Base-by-base conservation (phyloP, 2,888 invertebrate species). In the Pollenia griseotomentosa region DNA sequence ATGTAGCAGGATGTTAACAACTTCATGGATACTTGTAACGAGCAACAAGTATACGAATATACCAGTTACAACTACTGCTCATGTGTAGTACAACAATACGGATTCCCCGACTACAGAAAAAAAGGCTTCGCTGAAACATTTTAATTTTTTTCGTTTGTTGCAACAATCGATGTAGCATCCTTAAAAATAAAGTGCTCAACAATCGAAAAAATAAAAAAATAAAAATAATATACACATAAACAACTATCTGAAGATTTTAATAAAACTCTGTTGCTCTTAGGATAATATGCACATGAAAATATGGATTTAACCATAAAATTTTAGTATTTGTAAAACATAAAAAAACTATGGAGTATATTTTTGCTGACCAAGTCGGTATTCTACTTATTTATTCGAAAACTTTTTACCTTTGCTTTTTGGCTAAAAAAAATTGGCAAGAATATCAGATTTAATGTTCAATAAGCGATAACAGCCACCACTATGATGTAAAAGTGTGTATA, bases 361-460 rank as follows among this genome's bases (percentile, higher is more conserved):
- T 51, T n/a, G 53, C 44, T 9, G 23, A 42, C 12, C 57, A 57
- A 11, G 65, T 65, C 53, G 70, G 59, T 42, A 19, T 71, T 71
- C 33, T 59, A 23, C 23, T 23, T 23, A 5, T 33, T 33, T 33
- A 0, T n/a, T 33, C 33, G 44, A 61, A 71, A 42, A 79, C 33
- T 33, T 33, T 23, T 44, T 55, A 55, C 46, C 7, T 66, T 71
- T 6, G 4, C 19, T 33, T 59, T 59, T 33, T 9, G 33, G 46
- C 8, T 9, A 65, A 53, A 77, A 66, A 63, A 66, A 68, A 55
- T 14, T 16, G 68, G 12, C 51, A 33, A 2, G 16, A 44, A 74
- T 73, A 84, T 68, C 74, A 66, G 87, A 87, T 87, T 82, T 78
- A 74, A 84, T 82, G 68, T 77, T 74, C 74, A 78, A 84, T 57